Evolutionary conservation across 2,888 invertebrate genomes (phyloP).

Genomic region (Lagria hirta): DNA sequence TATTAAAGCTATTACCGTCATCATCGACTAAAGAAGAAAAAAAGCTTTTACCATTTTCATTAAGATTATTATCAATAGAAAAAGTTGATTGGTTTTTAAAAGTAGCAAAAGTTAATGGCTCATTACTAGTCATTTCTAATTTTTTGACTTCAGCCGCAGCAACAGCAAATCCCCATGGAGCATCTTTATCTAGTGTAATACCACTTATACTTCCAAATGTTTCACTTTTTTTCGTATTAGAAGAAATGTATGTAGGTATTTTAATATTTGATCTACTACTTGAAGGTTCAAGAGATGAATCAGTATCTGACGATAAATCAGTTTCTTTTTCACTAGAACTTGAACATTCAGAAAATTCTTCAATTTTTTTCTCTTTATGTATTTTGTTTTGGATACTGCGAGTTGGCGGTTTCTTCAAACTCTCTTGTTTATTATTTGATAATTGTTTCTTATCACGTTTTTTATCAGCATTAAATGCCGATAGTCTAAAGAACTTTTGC

Average conservation of each 20-base stretch:
- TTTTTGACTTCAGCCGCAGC: conserved; percentile 54
- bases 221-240: conserved; percentile 28
- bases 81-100: conserved; percentile 14
- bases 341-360: conserved; percentile 18
- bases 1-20: conserved; percentile 30
- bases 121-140: conserved; percentile 26
- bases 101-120: conserved; percentile 30
- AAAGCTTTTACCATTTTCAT: conserved; percentile 14
- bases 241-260: conserved; percentile 30
- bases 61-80: conserved; percentile 10
- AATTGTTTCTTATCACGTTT: not conserved
- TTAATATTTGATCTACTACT: conserved; percentile 33
- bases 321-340: conserved; percentile 35
- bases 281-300: conserved; percentile 33
- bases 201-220: conserved; percentile 52
- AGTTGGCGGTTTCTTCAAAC: conserved; percentile 3
- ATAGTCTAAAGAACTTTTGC: conserved; percentile 82
- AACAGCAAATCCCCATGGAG: conserved; percentile 64
- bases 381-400: not conserved
- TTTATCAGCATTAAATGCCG: conserved; percentile 72
- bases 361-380: not conserved
- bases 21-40: conserved; percentile 30
- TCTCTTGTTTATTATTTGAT: conserved; percentile 18
- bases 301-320: conserved; percentile 44
- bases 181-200: conserved; percentile 52